Conservation (phyloP, 2,797 vertebrate genomes). For the Galaxias olidus region DNA sequence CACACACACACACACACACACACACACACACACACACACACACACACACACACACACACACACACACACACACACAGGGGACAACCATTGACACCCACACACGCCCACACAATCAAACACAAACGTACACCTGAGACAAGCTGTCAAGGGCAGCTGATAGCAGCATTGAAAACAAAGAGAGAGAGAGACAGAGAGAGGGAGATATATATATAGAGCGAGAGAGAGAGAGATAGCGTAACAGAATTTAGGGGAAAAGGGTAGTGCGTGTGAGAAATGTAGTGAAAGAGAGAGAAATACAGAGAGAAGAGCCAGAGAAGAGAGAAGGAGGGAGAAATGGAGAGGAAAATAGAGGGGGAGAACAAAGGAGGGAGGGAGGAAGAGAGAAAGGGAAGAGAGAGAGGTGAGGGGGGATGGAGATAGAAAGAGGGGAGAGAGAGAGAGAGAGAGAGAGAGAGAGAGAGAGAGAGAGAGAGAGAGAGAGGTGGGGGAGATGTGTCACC, state of each 20-base stretch:
- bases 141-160: conserved; percentile 35
- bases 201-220: neutral
- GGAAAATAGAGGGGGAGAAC: too few relatives aligned
- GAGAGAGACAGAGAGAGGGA: conserved; percentile 7
- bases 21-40: conserved; percentile 5
- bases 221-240: neutral
- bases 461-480: neutral
- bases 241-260: too few relatives aligned
- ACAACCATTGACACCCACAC: neutral
- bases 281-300: too few relatives aligned
- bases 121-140: conserved; percentile 29
- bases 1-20: conserved; percentile 18
- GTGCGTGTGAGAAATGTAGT: too few relatives aligned
- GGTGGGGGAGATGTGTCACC: conserved; percentile 7
- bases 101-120: conserved; percentile 24
- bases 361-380: too few relatives aligned
- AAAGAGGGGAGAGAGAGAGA: neutral
- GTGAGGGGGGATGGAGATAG: neutral
- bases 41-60: neutral
- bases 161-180: conserved; percentile 51
- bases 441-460: neutral
- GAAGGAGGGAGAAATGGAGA: too few relatives aligned
- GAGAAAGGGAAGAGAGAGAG: neutral
- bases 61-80: neutral
- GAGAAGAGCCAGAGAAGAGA: too few relatives aligned